phyloP scores from a whole-genome alignment of 1,140 invertebrate genomes.

The Drosophila insularis region DNA sequence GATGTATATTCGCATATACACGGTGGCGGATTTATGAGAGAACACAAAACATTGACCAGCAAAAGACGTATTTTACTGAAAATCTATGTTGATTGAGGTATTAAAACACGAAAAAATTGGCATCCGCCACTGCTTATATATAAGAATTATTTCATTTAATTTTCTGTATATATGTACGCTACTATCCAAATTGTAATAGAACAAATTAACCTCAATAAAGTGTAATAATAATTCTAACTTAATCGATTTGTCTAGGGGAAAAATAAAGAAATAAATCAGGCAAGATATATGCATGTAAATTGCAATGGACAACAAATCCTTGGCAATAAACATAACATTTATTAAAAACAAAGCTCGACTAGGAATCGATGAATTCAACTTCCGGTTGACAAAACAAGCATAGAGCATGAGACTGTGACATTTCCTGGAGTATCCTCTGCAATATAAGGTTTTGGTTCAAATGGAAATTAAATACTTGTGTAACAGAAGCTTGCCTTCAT shows the following conservation, averaged over 20 bases:
- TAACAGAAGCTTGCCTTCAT: slow-evolving; percentile 39
- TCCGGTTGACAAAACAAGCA: slow-evolving; percentile 14
- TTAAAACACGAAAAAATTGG: neutral
- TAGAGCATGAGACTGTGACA: slow-evolving; percentile 9
- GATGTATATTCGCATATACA: slow-evolving; percentile 29
- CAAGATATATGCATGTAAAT: neutral
- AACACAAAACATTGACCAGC: neutral
- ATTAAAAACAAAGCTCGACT: neutral
- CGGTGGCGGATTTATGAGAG: neutral
- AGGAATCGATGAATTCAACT: neutral
- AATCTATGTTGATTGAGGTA: neutral
- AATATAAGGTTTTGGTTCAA: neutral
- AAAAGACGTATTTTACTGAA: neutral
- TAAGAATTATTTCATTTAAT: slow-evolving; percentile 19
- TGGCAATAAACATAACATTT: neutral
- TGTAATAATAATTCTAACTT: slow-evolving; percentile 42
- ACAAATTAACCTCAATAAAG: slow-evolving; percentile 51
- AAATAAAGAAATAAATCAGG: neutral
- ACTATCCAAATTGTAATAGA: slow-evolving; percentile 51
- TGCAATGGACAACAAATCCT: neutral
- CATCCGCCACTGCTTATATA: slow-evolving; percentile 7
- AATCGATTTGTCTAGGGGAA: neutral
- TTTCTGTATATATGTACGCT: slow-evolving; percentile 51
- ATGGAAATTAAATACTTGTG: neutral
- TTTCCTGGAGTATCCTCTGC: slow-evolving; percentile 22